A percentile compares a stretch with the other conserved stretches of the same genome.
Conservation (phyloP, 1,140 invertebrate species). For the Grapholita molesta region DNA sequence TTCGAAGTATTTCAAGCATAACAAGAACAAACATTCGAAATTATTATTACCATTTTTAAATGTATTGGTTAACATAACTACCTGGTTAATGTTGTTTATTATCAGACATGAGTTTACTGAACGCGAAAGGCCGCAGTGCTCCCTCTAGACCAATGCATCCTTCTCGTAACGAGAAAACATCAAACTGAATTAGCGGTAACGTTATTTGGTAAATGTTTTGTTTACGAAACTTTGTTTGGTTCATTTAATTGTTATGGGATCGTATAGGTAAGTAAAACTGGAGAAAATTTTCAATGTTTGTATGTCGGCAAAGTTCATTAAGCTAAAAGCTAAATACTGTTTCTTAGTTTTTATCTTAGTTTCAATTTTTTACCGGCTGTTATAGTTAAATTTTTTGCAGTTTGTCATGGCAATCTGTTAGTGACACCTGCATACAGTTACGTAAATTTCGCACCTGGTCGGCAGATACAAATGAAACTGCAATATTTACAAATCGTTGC, state of each 20-base stretch:
- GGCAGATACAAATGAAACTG: no score
- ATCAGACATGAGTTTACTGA: neutral
- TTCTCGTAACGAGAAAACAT: conserved; percentile 13
- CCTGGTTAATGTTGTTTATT: neutral
- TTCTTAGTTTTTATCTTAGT: no score
- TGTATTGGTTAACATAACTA: neutral
- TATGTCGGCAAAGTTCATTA: neutral
- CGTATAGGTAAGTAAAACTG: neutral
- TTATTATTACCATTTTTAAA: no score
- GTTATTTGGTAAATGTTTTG: conserved; percentile 16
- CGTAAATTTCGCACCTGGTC: no score
- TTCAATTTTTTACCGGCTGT: no score
- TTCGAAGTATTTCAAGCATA: no score
- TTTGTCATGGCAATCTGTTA: no score
- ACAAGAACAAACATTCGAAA: no score
- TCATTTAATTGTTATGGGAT: neutral
- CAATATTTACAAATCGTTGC: no score
- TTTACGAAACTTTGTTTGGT: conserved; percentile 1
- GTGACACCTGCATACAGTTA: no score
- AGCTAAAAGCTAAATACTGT: neutral
- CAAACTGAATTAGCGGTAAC: conserved; percentile 11
- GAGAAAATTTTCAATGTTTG: neutral
- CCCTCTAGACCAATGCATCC: conserved; percentile 8
- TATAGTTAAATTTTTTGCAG: no score
- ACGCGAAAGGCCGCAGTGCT: neutral